These are phyloP conservation scores for Drosophila grimshawi DNA, from an alignment of 1,140 invertebrate genomes.

Conservation along the genomic window DNA sequence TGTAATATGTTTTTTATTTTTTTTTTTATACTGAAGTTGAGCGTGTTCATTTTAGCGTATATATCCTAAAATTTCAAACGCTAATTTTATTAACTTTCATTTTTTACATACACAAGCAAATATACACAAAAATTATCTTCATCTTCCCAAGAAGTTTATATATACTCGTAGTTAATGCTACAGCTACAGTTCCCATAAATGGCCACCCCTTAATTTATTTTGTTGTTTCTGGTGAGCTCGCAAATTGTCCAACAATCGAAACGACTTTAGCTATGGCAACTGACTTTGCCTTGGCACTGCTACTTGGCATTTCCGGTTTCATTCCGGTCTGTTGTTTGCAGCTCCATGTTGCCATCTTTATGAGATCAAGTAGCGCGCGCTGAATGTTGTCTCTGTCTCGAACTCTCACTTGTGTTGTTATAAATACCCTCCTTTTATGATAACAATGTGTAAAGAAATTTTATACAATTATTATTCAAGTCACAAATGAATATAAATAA, in stretches of 20 bases:
- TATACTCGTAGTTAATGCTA: too few relatives aligned
- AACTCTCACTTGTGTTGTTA: not conserved
- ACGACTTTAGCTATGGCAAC: conserved; percentile 42
- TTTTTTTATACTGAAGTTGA: not conserved
- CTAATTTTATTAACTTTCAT: conserved; percentile 19
- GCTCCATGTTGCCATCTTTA: conserved; percentile 70
- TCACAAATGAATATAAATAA: too few relatives aligned
- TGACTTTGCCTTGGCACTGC: conserved; percentile 60
- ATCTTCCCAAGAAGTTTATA: conserved; percentile 19
- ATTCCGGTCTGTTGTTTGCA: conserved; percentile 65
- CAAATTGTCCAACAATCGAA: conserved; percentile 70
- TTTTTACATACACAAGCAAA: not conserved
- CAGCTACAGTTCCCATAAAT: conserved; percentile 31
- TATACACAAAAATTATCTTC: conserved; percentile 14
- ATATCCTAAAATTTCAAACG: not conserved
- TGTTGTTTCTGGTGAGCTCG: conserved; percentile 6
- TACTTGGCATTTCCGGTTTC: conserved; percentile 70
- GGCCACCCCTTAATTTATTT: not conserved
- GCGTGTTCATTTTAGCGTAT: not conserved
- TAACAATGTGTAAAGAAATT: conserved; percentile 1
- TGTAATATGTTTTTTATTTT: not conserved
- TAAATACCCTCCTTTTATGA: not conserved
- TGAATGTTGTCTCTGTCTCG: not conserved
- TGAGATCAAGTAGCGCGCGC: conserved; percentile 26
- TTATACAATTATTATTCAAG: not conserved